These are phyloP conservation scores for Clarias batrachus DNA, from an alignment of 2,113 vertebrate species.

Conservation along the genomic window DNA sequence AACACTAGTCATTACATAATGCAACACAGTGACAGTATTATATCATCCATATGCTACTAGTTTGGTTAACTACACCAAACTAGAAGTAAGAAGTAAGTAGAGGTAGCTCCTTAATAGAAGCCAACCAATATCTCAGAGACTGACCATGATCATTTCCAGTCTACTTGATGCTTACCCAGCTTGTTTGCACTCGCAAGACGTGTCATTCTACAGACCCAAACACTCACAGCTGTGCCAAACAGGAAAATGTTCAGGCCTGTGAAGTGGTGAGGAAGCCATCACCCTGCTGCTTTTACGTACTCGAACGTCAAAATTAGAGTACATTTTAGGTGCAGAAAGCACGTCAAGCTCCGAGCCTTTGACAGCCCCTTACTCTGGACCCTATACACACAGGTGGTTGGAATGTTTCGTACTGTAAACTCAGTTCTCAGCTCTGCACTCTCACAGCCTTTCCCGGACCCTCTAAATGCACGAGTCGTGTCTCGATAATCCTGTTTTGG, in stretches of 20 bases:
- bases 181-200: neutral
- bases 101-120: neutral
- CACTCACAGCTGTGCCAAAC: slow-evolving; percentile 4
- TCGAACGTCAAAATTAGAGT: neutral
- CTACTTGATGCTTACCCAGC: slow-evolving; percentile 33
- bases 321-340: neutral
- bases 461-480: neutral
- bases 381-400: neutral
- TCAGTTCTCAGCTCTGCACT: slow-evolving; percentile 30
- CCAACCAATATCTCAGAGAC: neutral
- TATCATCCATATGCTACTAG: slow-evolving; percentile 1
- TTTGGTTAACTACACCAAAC: neutral
- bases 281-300: neutral
- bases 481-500: slow-evolving; percentile 37
- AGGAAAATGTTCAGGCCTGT: neutral
- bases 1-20: neutral
- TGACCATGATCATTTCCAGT: slow-evolving; percentile 43
- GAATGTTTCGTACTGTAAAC: slow-evolving; percentile 49
- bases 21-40: neutral
- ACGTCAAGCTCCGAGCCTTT: neutral
- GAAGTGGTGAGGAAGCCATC: neutral
- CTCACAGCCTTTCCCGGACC: slow-evolving; percentile 11
- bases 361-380: neutral
- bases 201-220: slow-evolving; percentile 14
- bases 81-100: no score